These are phyloP conservation scores for Bufotes viridis DNA, from an alignment of 2,797 vertebrate genomes.

Conservation along the genomic window DNA sequence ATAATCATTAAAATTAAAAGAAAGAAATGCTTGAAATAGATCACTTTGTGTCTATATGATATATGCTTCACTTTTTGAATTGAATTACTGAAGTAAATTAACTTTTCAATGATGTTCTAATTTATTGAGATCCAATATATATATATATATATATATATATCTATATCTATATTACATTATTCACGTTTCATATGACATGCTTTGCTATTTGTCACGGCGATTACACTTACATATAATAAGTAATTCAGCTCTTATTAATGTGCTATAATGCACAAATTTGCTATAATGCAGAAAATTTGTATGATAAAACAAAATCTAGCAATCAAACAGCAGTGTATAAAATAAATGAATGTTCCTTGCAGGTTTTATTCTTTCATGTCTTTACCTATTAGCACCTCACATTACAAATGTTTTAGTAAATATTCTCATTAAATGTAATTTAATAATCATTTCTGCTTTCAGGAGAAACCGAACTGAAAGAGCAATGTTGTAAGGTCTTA, in stretches of 20 bases:
- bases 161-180: neutral
- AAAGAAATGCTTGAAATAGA: too few relatives aligned
- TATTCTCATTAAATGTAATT: constrained; percentile 33
- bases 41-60: too few relatives aligned
- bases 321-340: neutral
- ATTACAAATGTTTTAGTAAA: neutral
- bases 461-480: constrained; percentile 55
- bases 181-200: neutral
- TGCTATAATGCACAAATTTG: neutral
- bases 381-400: neutral
- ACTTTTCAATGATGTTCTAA: too few relatives aligned
- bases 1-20: too few relatives aligned
- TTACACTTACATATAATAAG: neutral
- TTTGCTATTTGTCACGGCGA: neutral
- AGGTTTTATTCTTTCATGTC: neutral
- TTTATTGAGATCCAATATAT: too few relatives aligned
- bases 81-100: too few relatives aligned
- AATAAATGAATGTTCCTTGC: neutral
- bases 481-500: constrained; percentile 68
- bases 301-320: neutral
- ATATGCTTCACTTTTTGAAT: too few relatives aligned
- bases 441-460: constrained; percentile 30
- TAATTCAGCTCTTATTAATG: neutral
- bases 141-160: too few relatives aligned
- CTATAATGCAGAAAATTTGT: neutral